These are phyloP conservation scores for Odontamblyopus lacepedii DNA, from an alignment of 2,797 vertebrate species.

Conservation along the genomic window DNA sequence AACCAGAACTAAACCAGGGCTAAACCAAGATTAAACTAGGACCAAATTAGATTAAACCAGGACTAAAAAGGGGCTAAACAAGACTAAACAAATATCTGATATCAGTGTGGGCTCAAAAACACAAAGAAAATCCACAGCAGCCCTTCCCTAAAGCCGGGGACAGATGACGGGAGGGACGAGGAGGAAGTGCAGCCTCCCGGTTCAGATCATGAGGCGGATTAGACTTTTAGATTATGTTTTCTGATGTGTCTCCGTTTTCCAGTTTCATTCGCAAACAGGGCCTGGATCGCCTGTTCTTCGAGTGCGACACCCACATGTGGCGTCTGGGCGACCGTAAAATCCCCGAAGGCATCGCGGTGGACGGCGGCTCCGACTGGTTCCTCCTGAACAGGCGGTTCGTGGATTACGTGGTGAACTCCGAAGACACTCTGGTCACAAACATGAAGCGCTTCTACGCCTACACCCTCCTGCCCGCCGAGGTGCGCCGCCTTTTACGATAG, in stretches of 20 bases:
- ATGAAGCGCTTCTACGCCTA: constrained; percentile 95
- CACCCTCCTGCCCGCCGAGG: constrained; percentile 94
- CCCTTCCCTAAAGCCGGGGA: too few species aligned
- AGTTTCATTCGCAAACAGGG: constrained; percentile 98
- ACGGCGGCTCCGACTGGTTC: constrained; percentile 97
- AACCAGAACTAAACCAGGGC: too few species aligned
- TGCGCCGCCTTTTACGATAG: constrained; percentile 43
- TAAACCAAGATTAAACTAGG: too few species aligned
- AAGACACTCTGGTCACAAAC: constrained; percentile 87
- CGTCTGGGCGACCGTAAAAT: constrained; percentile 94
- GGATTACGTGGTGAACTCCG: constrained; percentile 90
- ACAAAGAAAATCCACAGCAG: too few species aligned
- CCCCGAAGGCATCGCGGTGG: constrained; percentile 91
- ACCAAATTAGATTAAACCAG: too few species aligned
- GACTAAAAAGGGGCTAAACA: too few species aligned
- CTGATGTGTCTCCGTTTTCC: constrained; percentile 6
- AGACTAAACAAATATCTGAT: too few species aligned
- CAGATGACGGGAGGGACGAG: too few species aligned
- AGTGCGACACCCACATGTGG: constrained; percentile 98
- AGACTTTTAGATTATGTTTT: background rate
- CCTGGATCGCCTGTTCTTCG: constrained; percentile 92
- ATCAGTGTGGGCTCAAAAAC: too few species aligned
- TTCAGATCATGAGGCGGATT: background rate
- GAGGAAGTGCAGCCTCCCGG: too few species aligned
- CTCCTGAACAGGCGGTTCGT: constrained; percentile 92